Evolutionary conservation across 2,888 invertebrate genomes (phyloP).

Genomic region (Hylaea fasciaria): DNA sequence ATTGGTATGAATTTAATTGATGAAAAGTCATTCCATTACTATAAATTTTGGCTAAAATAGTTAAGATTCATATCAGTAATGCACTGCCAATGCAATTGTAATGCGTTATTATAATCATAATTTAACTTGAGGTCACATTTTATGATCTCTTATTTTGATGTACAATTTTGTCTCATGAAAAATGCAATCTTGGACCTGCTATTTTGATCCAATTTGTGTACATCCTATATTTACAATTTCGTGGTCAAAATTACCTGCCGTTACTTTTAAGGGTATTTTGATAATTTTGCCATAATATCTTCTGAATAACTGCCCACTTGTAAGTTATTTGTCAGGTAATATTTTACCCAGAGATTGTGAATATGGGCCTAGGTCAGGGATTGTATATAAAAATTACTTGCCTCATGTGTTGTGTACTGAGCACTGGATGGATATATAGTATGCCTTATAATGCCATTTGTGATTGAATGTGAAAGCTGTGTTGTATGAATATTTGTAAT

Average conservation of each 20-base stretch:
- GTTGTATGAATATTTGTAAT: constrained; percentile 64
- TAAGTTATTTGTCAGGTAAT: background rate
- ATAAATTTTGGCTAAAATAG: constrained; percentile 26
- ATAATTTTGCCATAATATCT: too few relatives aligned
- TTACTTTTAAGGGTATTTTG: background rate
- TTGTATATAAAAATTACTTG: constrained; percentile 39
- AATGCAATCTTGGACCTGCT: background rate
- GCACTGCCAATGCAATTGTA: constrained; percentile 46
- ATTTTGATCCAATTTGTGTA: background rate
- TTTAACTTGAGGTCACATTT: constrained; percentile 35
- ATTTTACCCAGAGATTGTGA: constrained; percentile 13
- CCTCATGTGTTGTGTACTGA: constrained; percentile 44
- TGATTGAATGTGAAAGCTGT: constrained; percentile 74
- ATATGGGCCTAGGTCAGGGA: constrained; percentile 12
- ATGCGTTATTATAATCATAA: constrained; percentile 36
- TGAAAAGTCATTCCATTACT: constrained; percentile 34
- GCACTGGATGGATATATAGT: constrained; percentile 50
- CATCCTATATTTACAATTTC: constrained; percentile 1
- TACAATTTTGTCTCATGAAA: constrained; percentile 13
- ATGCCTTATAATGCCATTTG: constrained; percentile 79
- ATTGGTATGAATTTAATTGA: background rate
- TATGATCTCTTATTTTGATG: constrained; percentile 33
- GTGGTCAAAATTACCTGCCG: background rate
- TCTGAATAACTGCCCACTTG: too few relatives aligned
- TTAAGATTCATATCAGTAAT: constrained; percentile 35